Evolutionary conservation across 1,140 invertebrate species (phyloP).

Genomic region (Pseudachorutes palmiensis): DNA sequence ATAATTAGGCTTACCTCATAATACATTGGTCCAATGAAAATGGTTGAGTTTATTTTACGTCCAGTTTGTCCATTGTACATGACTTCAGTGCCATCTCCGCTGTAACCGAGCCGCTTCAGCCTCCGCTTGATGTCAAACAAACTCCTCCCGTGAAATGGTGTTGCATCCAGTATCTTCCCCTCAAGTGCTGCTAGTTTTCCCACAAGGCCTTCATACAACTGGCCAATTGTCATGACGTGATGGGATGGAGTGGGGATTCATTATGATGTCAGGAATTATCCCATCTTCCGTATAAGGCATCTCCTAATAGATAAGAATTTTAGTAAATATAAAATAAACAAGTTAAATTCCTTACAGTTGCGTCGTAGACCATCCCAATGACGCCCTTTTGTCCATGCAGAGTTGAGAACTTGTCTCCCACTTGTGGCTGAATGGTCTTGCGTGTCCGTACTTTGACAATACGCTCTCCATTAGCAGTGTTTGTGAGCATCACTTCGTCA

Average conservation of each 20-base stretch:
- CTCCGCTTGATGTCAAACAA: not conserved
- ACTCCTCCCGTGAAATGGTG: slow-evolving; percentile 85
- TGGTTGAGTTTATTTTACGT: slow-evolving; percentile 88
- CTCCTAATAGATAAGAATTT: slow-evolving; percentile 52
- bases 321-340: not conserved
- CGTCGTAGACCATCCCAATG: slow-evolving; percentile 93
- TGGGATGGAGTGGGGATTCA: slow-evolving; percentile 97
- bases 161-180: slow-evolving; percentile 96
- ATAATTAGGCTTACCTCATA: too few species aligned
- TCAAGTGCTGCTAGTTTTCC: slow-evolving; percentile 74
- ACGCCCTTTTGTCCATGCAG: slow-evolving; percentile 98
- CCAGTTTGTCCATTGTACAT: slow-evolving; percentile 97
- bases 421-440: slow-evolving; percentile 61
- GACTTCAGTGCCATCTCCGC: slow-evolving; percentile 60
- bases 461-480: slow-evolving; percentile 94
- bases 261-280: slow-evolving; percentile 93
- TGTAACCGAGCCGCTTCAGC: slow-evolving; percentile 10
- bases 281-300: slow-evolving; percentile 98
- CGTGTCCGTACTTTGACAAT: slow-evolving; percentile 95
- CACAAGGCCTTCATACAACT: slow-evolving; percentile 97
- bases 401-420: slow-evolving; percentile 98
- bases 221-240: slow-evolving; percentile 99
- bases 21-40: slow-evolving; percentile 87
- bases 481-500: slow-evolving; percentile 72
- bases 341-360: slow-evolving; percentile 54